Evolutionary conservation across 2,113 vertebrate species (phyloP).

Genomic region (Rynchops niger): DNA sequence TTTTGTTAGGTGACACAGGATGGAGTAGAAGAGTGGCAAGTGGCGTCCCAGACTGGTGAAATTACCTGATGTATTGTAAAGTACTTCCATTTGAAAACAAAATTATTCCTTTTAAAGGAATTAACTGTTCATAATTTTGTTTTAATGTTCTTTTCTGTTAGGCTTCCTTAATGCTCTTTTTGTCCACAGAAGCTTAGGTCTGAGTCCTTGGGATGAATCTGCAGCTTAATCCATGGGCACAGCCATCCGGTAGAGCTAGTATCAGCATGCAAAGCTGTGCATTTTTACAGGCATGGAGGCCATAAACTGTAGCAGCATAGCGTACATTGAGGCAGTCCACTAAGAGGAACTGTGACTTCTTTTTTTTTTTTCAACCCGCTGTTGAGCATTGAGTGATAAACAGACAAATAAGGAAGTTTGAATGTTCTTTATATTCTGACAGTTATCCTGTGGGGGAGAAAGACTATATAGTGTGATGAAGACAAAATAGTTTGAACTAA

Average conservation of each 20-base stretch:
- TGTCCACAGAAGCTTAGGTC: neutral
- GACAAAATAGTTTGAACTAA: neutral
- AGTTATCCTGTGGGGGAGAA: neutral
- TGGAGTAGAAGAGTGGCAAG: neutral
- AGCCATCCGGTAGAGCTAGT: neutral
- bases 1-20: neutral
- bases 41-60: neutral
- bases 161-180: neutral
- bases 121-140: neutral
- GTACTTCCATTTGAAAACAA: neutral
- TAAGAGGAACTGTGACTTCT: constrained; percentile 14
- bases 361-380: neutral
- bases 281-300: neutral
- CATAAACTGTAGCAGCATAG: neutral
- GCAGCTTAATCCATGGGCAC: neutral
- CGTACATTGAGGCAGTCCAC: neutral
- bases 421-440: neutral
- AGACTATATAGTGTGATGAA: neutral
- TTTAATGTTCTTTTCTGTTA: neutral
- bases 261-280: neutral
- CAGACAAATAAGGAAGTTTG: constrained; percentile 47
- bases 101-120: neutral
- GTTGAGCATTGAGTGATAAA: neutral
- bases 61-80: neutral
- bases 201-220: neutral